These are phyloP conservation scores for Augochlorella aurata DNA, from an alignment of 2,888 invertebrate genomes.

Conservation along the genomic window DNA sequence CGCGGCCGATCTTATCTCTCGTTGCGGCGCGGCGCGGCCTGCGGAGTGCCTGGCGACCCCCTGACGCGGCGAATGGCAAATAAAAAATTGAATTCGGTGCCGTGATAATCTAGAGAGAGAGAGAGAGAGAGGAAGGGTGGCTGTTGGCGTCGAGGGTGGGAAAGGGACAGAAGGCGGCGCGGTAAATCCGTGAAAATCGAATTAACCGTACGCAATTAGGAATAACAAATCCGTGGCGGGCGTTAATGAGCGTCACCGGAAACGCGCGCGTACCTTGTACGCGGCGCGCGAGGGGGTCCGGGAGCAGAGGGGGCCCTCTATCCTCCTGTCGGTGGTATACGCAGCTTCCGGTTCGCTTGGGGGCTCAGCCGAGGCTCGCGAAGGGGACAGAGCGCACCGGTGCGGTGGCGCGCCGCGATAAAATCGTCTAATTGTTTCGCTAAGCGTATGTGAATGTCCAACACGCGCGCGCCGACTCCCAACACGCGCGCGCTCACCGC, in stretches of 20 bases:
- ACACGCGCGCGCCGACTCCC: slow-evolving; percentile 59
- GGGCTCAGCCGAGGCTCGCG: slow-evolving; percentile 66
- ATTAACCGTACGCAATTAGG: slow-evolving; percentile 79
- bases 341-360: slow-evolving; percentile 79
- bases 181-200: slow-evolving; percentile 74
- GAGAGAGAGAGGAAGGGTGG: background rate
- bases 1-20: slow-evolving; percentile 4
- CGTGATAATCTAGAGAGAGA: background rate
- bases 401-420: slow-evolving; percentile 74
- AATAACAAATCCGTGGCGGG: slow-evolving; percentile 80
- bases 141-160: too few species aligned
- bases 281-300: slow-evolving; percentile 22
- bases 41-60: background rate
- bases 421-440: slow-evolving; percentile 82
- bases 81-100: slow-evolving; percentile 16
- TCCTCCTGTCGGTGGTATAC: slow-evolving; percentile 50
- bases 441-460: slow-evolving; percentile 81
- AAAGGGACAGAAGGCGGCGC: background rate
- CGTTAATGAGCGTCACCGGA: slow-evolving; percentile 82
- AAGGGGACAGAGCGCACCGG: slow-evolving; percentile 76
- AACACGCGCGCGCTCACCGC: slow-evolving; percentile 39
- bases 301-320: slow-evolving; percentile 7
- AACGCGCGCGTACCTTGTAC: slow-evolving; percentile 62
- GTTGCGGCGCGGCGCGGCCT: background rate
- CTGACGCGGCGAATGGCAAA: background rate